phyloP scores from a whole-genome alignment of 2,113 vertebrate species.

The Trachemys scripta region DNA sequence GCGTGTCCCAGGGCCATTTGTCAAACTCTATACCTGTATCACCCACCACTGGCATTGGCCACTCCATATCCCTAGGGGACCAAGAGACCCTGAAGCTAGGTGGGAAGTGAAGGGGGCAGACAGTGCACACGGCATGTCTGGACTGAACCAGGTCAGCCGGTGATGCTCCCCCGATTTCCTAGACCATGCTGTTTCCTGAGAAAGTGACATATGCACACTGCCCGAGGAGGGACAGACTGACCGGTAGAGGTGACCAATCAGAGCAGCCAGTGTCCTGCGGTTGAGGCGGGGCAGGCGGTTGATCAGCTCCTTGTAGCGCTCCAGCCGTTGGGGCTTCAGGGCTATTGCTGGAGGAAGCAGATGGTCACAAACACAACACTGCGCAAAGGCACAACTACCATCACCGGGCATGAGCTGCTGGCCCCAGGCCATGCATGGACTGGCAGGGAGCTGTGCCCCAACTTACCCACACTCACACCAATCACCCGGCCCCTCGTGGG shows the following conservation, averaged over 20 bases:
- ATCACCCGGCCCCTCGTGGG: background rate
- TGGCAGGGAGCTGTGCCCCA: background rate
- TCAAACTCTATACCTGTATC: background rate
- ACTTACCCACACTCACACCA: background rate
- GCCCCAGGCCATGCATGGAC: background rate
- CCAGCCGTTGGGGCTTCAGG: conserved; percentile 86
- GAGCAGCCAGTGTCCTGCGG: conserved; percentile 89
- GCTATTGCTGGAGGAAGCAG: conserved; percentile 79
- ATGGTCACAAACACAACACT: background rate
- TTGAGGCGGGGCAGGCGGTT: conserved; percentile 90
- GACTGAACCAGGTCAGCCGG: background rate
- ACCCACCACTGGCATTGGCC: too few species aligned
- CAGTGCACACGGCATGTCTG: background rate
- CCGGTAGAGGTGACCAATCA: conserved; percentile 96
- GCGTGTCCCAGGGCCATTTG: background rate
- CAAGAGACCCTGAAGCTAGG: fast-evolving
- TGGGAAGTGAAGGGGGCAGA: background rate
- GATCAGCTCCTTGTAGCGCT: conserved; percentile 94
- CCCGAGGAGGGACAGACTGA: conserved; percentile 66
- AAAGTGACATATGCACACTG: background rate
- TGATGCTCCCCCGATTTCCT: too few species aligned
- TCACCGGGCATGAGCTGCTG: background rate
- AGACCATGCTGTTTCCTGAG: too few species aligned
- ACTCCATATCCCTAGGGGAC: background rate
- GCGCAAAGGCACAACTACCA: background rate